Base-by-base conservation (phyloP, 2,113 vertebrate species). In the Carlito syrichta region DNA sequence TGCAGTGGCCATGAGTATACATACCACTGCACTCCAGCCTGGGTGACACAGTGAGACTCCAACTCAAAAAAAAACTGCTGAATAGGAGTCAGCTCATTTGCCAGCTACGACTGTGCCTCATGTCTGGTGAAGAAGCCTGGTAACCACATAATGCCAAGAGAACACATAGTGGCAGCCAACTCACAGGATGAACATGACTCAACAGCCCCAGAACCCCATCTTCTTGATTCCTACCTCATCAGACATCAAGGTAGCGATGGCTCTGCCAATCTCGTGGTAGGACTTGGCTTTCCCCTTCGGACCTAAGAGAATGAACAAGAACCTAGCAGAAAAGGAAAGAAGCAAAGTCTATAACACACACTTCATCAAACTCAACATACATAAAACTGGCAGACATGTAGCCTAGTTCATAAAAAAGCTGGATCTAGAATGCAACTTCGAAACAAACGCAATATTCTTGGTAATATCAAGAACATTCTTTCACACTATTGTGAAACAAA, bases 231-330 rank as follows among this genome's bases (percentile, higher is more conserved):
- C 78, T 90, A 99, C 99, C 99, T 99, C 99, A 48, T 99, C 99
- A 0, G 99, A 99, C 99, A 99, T 99, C 98, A 99, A 98, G 0
- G 99, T 99, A 58, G 99, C 99, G 2, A 99, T 99, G 83, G 99
- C 99, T 98, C 99, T 98, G 94, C 99, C 99, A 4, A 99, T 99
- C 98, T 99, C 99, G 76, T 99, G 99, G 91, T 99, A 99, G 2
- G 99, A 99, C 98, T 99, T 99, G 14, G 99, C 99, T 99, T 99
- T 99, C 89, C 99, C 99, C 98, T 99, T 99, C 30, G 99, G 99
- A 98, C 99, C 99, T 90, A 99, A 99, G 50, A 99, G 98, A 98
- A 99, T 99, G 98, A 99, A 99, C 54, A 99, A 98, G 98, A 99
- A 99, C 95, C 99, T 99, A 98, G 74, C 17, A 82, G 97, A 97